Conservation (phyloP, 2,797 vertebrate genomes). For the Hydrocynus forskahlii region DNA sequence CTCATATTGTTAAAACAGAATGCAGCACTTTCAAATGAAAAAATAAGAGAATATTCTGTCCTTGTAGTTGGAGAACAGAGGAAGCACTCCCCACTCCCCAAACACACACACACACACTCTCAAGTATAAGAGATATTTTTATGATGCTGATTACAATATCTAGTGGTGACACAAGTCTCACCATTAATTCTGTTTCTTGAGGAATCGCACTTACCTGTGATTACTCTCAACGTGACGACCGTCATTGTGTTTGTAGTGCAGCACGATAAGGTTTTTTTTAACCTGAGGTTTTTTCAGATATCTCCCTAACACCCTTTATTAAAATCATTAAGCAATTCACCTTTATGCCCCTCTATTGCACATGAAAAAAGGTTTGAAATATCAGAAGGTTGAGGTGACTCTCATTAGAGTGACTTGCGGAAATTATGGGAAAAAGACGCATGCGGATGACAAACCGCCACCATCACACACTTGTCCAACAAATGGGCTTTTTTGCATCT, state of each 20-base stretch:
- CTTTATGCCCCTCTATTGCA: constrained; percentile 34
- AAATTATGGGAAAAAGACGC: not conserved
- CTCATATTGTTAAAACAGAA: too few species aligned
- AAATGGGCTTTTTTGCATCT: not conserved
- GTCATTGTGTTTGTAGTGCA: not conserved
- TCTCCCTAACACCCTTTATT: constrained; percentile 29
- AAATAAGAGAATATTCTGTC: not conserved
- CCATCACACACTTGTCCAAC: not conserved
- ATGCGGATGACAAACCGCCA: not conserved
- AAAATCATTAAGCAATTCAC: constrained; percentile 37
- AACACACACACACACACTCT: not conserved
- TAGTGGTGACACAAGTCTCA: not conserved
- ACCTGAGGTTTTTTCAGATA: constrained; percentile 25
- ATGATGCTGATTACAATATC: constrained; percentile 12
- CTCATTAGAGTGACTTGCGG: not conserved
- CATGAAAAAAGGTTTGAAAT: constrained; percentile 36
- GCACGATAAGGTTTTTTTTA: constrained; percentile 12
- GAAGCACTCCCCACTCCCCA: not conserved
- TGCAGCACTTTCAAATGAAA: too few species aligned
- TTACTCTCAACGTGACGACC: not conserved
- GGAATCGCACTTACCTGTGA: not conserved
- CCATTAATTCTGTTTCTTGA: not conserved
- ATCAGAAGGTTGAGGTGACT: constrained; percentile 23
- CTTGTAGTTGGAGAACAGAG: not conserved
- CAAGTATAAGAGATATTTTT: not conserved